Base-by-base conservation (phyloP, 2,113 vertebrate genomes). In the Bubo scandiacus region DNA sequence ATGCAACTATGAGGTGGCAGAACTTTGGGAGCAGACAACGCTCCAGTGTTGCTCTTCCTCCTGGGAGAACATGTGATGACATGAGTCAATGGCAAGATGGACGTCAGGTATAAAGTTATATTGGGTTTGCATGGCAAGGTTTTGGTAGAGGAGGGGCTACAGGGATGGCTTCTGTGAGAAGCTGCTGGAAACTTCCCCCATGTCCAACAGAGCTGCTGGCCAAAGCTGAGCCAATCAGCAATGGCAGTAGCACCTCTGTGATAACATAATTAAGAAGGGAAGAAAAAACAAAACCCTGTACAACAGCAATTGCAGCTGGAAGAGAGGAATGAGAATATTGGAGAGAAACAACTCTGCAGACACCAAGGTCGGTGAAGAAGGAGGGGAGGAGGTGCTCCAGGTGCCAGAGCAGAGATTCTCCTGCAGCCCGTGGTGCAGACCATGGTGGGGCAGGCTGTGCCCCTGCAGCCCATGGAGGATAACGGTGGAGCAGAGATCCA, bases 361-460 rank as follows among this genome's bases (percentile, higher is more conserved):
- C 12, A 36, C 62, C 34, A n/a, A 36, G 9, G 38, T 43, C 30
- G 10, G 30, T 6, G 49, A 30, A 61, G 27, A 30, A 30, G 20
- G n/a, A 30, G 25, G 32, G 26, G 8, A 38, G 21, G 16, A 62
- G 58, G 21, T 51, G 9, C 15, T 62, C 15, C 27, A 62, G 16
- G 26, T 0, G 0, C 11, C 3, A 1, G 34, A 61, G 8, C 26
- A 49, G 30, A 43, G 61, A 43, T 54, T 42, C 30, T 19, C 30
- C 23, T 15, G 43, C 51, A 55, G 63, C 20, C 12, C 0, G 0
- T 25, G 20, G 34, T 6, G 34, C 25, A 81, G 34, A 30, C 19
- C 32, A 7, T 3, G 34, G 26, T 36, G 34, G 57, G 34, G 52
- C 23, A 34, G 23, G 30, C 32, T 27, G 38, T 38, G 1, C 10